These are phyloP conservation scores for Takifugu ocellatus DNA, from an alignment of 2,797 vertebrate species.

Conservation along the genomic window DNA sequence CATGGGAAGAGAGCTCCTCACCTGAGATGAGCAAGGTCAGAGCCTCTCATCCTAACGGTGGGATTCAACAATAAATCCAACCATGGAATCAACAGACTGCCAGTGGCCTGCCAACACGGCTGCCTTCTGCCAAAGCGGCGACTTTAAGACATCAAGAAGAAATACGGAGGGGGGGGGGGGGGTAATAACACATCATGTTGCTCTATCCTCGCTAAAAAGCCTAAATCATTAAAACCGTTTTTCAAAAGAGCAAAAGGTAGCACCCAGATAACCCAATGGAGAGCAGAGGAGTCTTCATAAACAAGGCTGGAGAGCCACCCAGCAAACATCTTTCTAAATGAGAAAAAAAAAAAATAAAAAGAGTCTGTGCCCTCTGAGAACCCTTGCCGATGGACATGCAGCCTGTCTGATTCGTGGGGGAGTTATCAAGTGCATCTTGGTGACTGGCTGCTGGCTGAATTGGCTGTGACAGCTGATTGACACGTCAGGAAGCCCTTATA, in stretches of 20 bases:
- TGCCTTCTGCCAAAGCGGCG: conserved; percentile 54
- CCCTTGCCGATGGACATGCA: conserved; percentile 48
- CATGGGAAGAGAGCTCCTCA: conserved; percentile 61
- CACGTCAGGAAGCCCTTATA: conserved; percentile 78
- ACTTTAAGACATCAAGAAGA: conserved; percentile 52
- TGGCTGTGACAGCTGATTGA: conserved; percentile 73
- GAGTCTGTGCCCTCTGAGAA: conserved; percentile 44
- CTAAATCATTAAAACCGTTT: conserved; percentile 22
- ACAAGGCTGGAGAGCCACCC: conserved; percentile 18
- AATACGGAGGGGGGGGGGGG: conserved; percentile 6
- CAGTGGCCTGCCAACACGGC: conserved; percentile 48
- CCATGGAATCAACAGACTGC: conserved; percentile 53
- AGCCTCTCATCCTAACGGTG: conserved; percentile 58
- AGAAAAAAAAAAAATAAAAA: conserved; percentile 24
- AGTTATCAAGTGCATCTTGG: conserved; percentile 51
- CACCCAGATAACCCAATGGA: conserved; percentile 13
- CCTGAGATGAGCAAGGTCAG: conserved; percentile 70
- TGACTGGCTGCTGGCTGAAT: conserved; percentile 68
- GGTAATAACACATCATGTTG: conserved; percentile 24
- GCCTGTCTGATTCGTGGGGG: conserved; percentile 51
- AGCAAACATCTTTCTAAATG: conserved; percentile 36
- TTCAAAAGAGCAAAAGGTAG: conserved; percentile 23
- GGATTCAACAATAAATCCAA: conserved; percentile 69
- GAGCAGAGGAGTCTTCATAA: conserved; percentile 20
- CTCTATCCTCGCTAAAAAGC: conserved; percentile 5